These are phyloP conservation scores for Cheirogaleus medius DNA, from an alignment of 2,113 vertebrate genomes.

Conservation along the genomic window DNA sequence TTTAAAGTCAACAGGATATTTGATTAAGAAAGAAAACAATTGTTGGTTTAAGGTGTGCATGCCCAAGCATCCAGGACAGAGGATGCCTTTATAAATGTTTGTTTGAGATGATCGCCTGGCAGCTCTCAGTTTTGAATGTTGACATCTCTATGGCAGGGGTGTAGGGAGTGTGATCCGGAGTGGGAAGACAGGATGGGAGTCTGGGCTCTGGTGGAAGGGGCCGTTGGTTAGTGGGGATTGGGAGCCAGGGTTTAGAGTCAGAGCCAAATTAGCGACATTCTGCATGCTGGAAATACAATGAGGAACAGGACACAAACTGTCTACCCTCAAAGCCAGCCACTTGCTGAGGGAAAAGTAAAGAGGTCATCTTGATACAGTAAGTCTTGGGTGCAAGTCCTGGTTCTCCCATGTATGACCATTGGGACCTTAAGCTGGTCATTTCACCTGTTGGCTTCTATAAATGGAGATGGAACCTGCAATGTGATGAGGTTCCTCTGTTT, in stretches of 20 bases:
- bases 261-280: neutral
- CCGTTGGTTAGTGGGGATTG: no score
- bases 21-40: constrained; percentile 13
- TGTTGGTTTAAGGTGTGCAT: constrained; percentile 21
- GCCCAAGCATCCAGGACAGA: neutral
- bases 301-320: neutral
- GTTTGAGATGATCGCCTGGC: neutral
- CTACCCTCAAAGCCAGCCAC: accelerated
- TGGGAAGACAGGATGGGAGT: neutral
- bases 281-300: neutral
- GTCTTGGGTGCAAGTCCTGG: neutral
- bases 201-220: neutral
- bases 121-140: neutral
- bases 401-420: accelerated
- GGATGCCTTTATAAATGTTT: neutral
- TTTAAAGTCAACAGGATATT: constrained; percentile 19
- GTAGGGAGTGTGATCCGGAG: neutral
- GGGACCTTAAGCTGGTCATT: neutral
- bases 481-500: neutral
- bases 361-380: accelerated
- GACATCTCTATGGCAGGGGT: neutral
- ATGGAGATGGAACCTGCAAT: neutral
- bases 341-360: neutral
- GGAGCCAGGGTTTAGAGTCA: neutral
- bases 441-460: neutral